Evolutionary conservation across 2,113 vertebrate genomes (phyloP).

Genomic region (Marmota flaviventris): DNA sequence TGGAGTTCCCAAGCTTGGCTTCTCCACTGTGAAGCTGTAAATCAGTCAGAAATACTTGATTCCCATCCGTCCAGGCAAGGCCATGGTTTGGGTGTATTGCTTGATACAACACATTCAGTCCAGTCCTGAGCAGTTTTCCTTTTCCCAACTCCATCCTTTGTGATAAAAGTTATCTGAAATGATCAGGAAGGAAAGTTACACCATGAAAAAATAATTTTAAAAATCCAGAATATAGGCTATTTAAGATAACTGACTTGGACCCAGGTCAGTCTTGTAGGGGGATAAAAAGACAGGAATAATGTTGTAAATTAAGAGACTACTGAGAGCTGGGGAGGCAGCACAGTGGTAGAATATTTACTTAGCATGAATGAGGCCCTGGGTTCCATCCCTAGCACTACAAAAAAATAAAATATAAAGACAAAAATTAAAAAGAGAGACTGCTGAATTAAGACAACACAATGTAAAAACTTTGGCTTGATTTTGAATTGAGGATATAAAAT

Average conservation of each 20-base stretch:
- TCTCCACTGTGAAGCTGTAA: constrained; percentile 89
- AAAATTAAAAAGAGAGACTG: background rate
- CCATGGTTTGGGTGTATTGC: constrained; percentile 95
- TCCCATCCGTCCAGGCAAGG: constrained; percentile 97
- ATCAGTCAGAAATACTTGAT: constrained; percentile 93
- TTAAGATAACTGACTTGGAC: background rate
- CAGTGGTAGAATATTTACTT: background rate
- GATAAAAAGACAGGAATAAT: background rate
- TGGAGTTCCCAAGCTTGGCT: constrained; percentile 93
- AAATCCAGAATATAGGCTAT: background rate
- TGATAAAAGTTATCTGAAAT: constrained; percentile 54
- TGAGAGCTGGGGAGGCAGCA: background rate
- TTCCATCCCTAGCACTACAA: background rate
- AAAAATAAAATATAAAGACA: background rate
- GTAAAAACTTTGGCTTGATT: background rate
- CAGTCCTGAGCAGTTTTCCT: constrained; percentile 94
- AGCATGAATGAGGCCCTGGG: background rate
- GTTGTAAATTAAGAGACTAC: background rate
- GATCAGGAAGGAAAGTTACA: constrained; percentile 52
- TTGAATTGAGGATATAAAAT: constrained; percentile 5
- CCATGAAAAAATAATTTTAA: background rate
- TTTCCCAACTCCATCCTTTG: constrained; percentile 95
- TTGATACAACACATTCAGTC: constrained; percentile 94
- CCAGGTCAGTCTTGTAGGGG: background rate
- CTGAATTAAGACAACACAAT: background rate